Evolutionary conservation across 2,113 vertebrate species (phyloP).

Genomic region (Rhodinocichla rosea): DNA sequence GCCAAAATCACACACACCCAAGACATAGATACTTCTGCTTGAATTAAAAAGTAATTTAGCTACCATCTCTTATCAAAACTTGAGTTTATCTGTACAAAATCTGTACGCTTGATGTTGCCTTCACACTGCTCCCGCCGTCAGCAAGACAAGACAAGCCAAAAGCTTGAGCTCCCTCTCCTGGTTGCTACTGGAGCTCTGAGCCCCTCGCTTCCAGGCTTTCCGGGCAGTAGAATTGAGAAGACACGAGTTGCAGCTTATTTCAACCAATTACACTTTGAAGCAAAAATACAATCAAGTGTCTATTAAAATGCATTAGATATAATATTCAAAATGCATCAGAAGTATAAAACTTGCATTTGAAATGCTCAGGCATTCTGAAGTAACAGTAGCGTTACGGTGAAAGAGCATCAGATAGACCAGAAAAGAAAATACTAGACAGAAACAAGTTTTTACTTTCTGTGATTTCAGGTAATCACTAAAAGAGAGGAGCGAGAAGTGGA

Average conservation of each 20-base stretch:
- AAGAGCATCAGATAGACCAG: neutral
- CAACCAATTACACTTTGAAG: neutral
- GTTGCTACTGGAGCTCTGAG: neutral
- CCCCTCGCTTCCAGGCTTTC: neutral
- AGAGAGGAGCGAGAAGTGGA: neutral
- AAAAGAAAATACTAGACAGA: neutral
- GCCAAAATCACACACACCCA: neutral
- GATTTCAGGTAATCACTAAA: neutral
- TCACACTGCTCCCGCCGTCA: rapidly evolving
- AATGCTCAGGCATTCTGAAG: neutral
- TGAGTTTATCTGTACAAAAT: neutral
- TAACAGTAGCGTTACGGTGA: neutral
- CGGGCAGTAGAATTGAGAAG: neutral
- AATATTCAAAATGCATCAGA: neutral
- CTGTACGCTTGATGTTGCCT: rapidly evolving
- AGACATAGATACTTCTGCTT: neutral
- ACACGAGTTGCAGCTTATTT: neutral
- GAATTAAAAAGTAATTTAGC: neutral
- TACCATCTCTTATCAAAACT: neutral
- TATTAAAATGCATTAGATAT: neutral
- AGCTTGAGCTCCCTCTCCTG: conserved; percentile 72
- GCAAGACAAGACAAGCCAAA: neutral
- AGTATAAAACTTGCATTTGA: neutral
- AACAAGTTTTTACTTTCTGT: neutral
- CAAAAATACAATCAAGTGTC: neutral